Percentiles rank a stretch among this genome's conserved stretches.
These are phyloP conservation scores for Nineta flava DNA, from an alignment of 2,888 invertebrate species.

Conservation along the genomic window DNA sequence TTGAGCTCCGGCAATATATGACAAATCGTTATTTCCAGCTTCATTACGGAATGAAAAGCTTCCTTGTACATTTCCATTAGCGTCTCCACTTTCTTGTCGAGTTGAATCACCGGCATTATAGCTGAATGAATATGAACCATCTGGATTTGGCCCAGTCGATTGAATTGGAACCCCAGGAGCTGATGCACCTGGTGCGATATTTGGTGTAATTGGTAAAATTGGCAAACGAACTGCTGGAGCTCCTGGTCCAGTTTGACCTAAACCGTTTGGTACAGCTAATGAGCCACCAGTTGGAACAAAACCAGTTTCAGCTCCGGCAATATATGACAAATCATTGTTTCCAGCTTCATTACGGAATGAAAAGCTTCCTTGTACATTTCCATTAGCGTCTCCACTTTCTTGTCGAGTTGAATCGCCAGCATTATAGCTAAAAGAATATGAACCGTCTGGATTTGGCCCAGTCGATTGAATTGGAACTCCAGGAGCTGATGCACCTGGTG, in stretches of 20 bases:
- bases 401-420: slow-evolving; percentile 21
- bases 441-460: slow-evolving; percentile 13
- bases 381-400: slow-evolving; percentile 21
- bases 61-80: slow-evolving; percentile 15
- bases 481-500: neutral
- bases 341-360: slow-evolving; percentile 10
- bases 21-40: slow-evolving; percentile 15
- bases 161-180: neutral
- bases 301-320: slow-evolving; percentile 12
- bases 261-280: slow-evolving; percentile 10
- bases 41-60: slow-evolving; percentile 14
- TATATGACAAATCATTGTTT: slow-evolving; percentile 11
- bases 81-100: slow-evolving; percentile 16
- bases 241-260: slow-evolving; percentile 1
- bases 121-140: slow-evolving; percentile 19
- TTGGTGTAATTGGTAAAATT: neutral
- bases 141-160: slow-evolving; percentile 10
- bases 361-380: slow-evolving; percentile 16
- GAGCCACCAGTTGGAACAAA: slow-evolving; percentile 13
- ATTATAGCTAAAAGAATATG: slow-evolving; percentile 20
- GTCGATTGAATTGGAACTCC: neutral
- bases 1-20: slow-evolving; percentile 17
- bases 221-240: neutral
- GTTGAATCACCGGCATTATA: slow-evolving; percentile 17
- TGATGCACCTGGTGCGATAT: neutral